These are phyloP conservation scores for Chitala chitala DNA, from an alignment of 2,113 vertebrate genomes.

Conservation along the genomic window DNA sequence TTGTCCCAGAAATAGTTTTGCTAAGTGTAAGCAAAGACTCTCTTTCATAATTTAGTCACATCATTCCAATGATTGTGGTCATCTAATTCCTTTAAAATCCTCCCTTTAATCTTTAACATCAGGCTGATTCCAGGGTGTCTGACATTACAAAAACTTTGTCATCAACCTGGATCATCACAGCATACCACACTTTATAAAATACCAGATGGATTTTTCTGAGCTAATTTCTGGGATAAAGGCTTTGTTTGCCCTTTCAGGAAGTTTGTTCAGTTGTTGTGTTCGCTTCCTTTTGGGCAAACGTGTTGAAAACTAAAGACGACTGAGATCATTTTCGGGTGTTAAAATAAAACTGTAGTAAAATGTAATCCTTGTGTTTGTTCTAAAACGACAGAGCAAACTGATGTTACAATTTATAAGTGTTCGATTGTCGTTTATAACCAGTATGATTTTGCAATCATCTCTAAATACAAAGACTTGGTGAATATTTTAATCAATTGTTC, in stretches of 20 bases:
- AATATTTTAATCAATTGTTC: too few relatives aligned
- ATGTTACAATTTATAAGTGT: not conserved
- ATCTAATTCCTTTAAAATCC: not conserved
- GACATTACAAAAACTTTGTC: not conserved
- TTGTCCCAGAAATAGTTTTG: not conserved
- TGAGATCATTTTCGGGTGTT: not conserved
- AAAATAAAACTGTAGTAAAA: not conserved
- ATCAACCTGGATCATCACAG: not conserved
- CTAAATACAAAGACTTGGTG: too few relatives aligned
- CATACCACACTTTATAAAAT: not conserved
- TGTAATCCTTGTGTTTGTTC: too few relatives aligned
- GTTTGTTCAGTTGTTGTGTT: not conserved
- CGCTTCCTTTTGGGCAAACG: not conserved
- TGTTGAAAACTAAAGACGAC: conserved; percentile 9
- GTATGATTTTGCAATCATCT: too few relatives aligned
- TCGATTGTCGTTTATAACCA: too few relatives aligned
- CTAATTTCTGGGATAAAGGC: conserved; percentile 11
- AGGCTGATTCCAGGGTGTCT: conserved; percentile 14
- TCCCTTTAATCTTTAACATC: conserved; percentile 14
- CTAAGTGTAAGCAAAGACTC: not conserved
- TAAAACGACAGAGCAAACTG: too few relatives aligned
- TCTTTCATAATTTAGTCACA: not conserved
- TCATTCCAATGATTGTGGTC: not conserved
- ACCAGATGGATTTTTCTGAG: not conserved
- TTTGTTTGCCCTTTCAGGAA: not conserved